Evolutionary conservation across 1,140 invertebrate genomes (phyloP).

Genomic region (Drosophila saltans): DNA sequence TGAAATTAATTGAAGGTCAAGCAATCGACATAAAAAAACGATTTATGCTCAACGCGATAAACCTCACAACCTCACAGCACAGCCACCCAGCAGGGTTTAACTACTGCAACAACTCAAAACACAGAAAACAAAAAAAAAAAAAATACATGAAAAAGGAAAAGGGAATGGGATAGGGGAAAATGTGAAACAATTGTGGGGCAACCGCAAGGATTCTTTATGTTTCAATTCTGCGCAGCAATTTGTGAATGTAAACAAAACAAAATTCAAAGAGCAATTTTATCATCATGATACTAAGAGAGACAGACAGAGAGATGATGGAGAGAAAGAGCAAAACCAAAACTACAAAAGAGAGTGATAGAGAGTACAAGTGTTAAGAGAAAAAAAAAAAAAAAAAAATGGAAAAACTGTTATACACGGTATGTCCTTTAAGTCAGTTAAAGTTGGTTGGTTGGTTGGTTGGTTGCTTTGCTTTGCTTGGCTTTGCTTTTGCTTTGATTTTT

Average conservation of each 20-base stretch:
- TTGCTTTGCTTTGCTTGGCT: constrained; percentile 25
- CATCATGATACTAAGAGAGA: constrained; percentile 23
- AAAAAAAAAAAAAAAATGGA: constrained; percentile 12
- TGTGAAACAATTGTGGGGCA: constrained; percentile 4
- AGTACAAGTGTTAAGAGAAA: neutral
- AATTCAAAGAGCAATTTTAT: constrained; percentile 22
- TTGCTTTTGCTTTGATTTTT: neutral
- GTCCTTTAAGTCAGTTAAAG: constrained; percentile 13
- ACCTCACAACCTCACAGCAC: constrained; percentile 26
- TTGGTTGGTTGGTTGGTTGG: constrained; percentile 38
- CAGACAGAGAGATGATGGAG: neutral
- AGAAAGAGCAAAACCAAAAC: too few species aligned
- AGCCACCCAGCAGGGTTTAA: constrained; percentile 2
- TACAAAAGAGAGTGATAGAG: too few species aligned
- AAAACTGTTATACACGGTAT: constrained; percentile 65
- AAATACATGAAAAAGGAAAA: neutral
- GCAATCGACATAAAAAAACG: constrained; percentile 62
- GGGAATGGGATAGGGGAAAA: constrained; percentile 3
- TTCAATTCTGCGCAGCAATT: constrained; percentile 62
- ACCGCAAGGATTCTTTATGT: constrained; percentile 44
- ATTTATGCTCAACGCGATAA: constrained; percentile 63
- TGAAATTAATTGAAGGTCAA: constrained; percentile 72
- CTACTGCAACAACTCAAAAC: constrained; percentile 20
- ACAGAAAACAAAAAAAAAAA: constrained; percentile 17
- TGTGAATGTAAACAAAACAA: constrained; percentile 72